Evolutionary conservation across 2,113 vertebrate genomes (phyloP), one percentile per base, ranked within the genome.

Genomic region (Malurus alboscapulatus): DNA sequence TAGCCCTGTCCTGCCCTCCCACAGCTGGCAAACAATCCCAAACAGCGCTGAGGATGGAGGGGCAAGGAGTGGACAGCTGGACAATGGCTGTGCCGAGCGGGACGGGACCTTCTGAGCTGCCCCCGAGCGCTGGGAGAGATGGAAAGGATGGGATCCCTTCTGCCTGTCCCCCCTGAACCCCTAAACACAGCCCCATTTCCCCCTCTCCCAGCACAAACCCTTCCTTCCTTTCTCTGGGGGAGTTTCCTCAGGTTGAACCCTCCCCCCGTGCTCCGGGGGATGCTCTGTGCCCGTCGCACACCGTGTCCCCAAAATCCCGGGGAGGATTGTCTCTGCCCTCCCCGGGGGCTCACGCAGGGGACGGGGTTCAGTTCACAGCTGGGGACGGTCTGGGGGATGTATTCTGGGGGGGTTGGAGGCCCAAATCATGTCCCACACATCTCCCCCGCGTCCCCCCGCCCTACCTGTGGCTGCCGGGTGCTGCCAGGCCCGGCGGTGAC

Each of bases 211-310:
- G 25, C 12, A 38, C 20, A 65, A 66, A 59, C 10, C 16, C 7
- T 26, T 74, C 57, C 77, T 29, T 2, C 2, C 9, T 53, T 74
- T 36, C 38, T 38, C 38, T 34, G 16, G 27, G 30, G 12, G 8
- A 7, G 16, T 47, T 19, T 34, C 29, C 36, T 44, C 24, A 1
- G 5, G 5, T 48, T 32, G 15, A 71, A 30, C 44, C 69, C 24
- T 38, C 44, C 10, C 54, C 10, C 3, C 0, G 0, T 34, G 7
- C 30, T 26, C 19, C 3, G 25, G 21, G 36, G 3, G 1, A 4
- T 14, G 32, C 15, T 3, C 2, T 14, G 6, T 8, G 38, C 16
- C 7, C 21, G 6, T 27, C 4, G 17, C 47, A 24, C 10, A 36
- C 38, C 38, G 38, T 38, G 38, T 38, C 38, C 38, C 59, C 57